Base-by-base conservation (phyloP, 2,113 vertebrate species). In the Pedionomus torquatus region DNA sequence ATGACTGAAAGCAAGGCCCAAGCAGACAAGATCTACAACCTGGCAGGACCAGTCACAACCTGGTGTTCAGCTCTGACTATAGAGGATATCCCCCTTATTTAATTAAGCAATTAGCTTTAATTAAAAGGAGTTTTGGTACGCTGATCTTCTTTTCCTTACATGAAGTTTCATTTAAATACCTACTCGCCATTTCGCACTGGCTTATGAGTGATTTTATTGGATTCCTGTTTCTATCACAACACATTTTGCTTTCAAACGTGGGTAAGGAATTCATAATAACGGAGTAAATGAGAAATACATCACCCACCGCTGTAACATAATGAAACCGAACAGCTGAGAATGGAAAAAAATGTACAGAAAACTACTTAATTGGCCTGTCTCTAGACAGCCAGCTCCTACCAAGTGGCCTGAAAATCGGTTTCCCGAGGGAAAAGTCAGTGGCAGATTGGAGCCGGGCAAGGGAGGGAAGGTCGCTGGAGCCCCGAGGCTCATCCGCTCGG, bases 261-360 rank as follows among this genome's bases (percentile, higher is more conserved):
- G 30, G 15, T 7, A 37, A 81, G 93, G 72, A 61, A 77, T 61
- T 93, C 72, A 66, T 90, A 95, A 95, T 94, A 88, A 86, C 57
- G 52, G 10, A 39, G 71, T 39, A 92, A 93, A 95, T 92, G 95
- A 95, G 93, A 95, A 97, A 90, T 37, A 86, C 92, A 95, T 95
- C 90, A 88, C 63, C 92, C 85, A 80, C 94, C 90, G 88, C 87
- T 89, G 86, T 24, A 20, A 37, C n/a, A 2, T 93, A 92, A 96
- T 95, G 94, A 65, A 97, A 93, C 58, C 0, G 3, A 93, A 52
- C 94, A 81, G 90, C 2, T 28, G 49, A 80, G 79, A 68, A 88
- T n/a, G 15, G 85, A 83, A 86, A 89, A 89, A 89, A 83, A 83
- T 57, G 68, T 17, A 26, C 46, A 77, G 58, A 43, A 66, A 90